Percentiles rank a stretch among this genome's conserved stretches.
Conservation (phyloP, 2,797 vertebrate genomes). For the Helostoma temminkii region DNA sequence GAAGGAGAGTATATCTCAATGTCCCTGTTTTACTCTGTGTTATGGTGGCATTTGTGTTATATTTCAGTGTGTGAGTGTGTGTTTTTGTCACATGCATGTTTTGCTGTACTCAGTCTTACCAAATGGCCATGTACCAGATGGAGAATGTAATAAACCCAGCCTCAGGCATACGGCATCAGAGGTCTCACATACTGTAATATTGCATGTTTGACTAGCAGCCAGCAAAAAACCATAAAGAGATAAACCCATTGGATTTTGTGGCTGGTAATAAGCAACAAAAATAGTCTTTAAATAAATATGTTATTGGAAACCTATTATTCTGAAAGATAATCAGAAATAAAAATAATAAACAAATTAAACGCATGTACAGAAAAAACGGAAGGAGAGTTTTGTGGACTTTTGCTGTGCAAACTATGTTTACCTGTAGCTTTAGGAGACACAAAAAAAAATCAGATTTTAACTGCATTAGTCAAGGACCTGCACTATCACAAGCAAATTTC, state of each 20-base stretch:
- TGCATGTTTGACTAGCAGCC: constrained; percentile 17
- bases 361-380: neutral
- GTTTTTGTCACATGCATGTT: constrained; percentile 43
- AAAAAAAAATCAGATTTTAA: too few species aligned
- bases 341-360: neutral
- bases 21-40: constrained; percentile 3
- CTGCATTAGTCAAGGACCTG: neutral
- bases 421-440: too few species aligned
- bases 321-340: neutral
- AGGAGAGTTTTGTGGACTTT: neutral
- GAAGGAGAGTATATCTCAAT: constrained; percentile 21
- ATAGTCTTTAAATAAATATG: neutral
- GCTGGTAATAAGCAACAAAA: neutral
- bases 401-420: too few species aligned
- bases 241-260: neutral
- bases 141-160: constrained; percentile 20
- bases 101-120: constrained; percentile 18
- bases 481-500: neutral
- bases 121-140: constrained; percentile 16
- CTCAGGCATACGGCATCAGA: constrained; percentile 6
- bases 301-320: neutral
- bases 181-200: constrained; percentile 1
- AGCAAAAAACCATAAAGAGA: constrained; percentile 1
- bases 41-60: neutral
- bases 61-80: constrained; percentile 14